A percentile compares a stretch with the other conserved stretches of the same genome.
These are phyloP conservation scores for Cisticola juncidis DNA, from an alignment of 2,113 vertebrate genomes.

Conservation along the genomic window DNA sequence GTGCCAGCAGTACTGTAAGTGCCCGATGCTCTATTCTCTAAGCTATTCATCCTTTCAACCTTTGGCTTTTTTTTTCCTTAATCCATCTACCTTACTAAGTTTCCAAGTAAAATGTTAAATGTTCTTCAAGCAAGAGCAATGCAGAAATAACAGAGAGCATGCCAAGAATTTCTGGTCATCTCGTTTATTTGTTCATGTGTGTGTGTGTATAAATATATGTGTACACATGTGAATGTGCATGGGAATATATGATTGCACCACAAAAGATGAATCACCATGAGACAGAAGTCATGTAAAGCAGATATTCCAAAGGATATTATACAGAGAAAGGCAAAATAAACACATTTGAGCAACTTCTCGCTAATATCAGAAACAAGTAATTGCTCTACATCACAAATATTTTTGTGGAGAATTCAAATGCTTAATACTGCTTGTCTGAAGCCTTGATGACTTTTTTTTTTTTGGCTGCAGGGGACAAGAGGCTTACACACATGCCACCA, in stretches of 20 bases:
- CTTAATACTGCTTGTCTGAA: constrained; percentile 60
- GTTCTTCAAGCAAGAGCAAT: constrained; percentile 15
- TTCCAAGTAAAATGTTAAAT: constrained; percentile 60
- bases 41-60: constrained; percentile 71
- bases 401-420: constrained; percentile 53
- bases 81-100: constrained; percentile 60
- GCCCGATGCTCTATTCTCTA: constrained; percentile 62
- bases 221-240: neutral
- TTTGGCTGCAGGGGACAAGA: constrained; percentile 64
- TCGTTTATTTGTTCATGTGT: neutral
- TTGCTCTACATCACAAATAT: constrained; percentile 40
- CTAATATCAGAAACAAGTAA: constrained; percentile 42
- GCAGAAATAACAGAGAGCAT: constrained; percentile 13
- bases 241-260: neutral
- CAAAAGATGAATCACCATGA: neutral
- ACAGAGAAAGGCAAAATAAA: constrained; percentile 39
- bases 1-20: constrained; percentile 65
- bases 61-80: constrained; percentile 63
- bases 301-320: neutral
- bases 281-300: neutral
- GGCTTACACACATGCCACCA: constrained; percentile 52
- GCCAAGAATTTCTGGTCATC: constrained; percentile 26
- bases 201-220: neutral
- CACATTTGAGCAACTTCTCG: constrained; percentile 39
- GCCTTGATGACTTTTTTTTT: constrained; percentile 52